Percentiles rank a stretch among this genome's conserved stretches.
phyloP scores from a whole-genome alignment of 2,888 invertebrate genomes.

The Nymphalis urticae region DNA sequence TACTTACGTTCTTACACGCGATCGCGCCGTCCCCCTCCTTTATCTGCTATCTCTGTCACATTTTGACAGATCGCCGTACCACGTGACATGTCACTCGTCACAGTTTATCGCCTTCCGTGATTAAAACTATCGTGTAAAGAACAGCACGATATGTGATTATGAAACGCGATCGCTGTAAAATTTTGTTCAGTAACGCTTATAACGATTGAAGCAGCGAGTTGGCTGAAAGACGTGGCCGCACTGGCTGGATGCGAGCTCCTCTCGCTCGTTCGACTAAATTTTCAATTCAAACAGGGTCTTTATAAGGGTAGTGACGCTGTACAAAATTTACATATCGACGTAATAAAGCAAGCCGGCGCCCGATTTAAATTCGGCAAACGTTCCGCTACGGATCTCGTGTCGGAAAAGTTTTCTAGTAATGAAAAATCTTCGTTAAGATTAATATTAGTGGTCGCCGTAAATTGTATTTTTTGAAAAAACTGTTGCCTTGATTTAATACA shows the following conservation, averaged over 20 bases:
- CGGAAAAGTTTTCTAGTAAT: slow-evolving; percentile 33
- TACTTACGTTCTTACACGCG: slow-evolving; percentile 55
- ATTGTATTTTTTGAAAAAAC: slow-evolving; percentile 1
- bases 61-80: slow-evolving; percentile 69
- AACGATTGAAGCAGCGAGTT: slow-evolving; percentile 64
- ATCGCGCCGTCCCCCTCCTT: slow-evolving; percentile 51
- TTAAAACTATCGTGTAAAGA: slow-evolving; percentile 1
- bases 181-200: slow-evolving; percentile 7
- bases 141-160: not conserved
- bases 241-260: slow-evolving; percentile 71
- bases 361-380: slow-evolving; percentile 73
- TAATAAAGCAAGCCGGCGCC: slow-evolving; percentile 78
- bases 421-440: slow-evolving; percentile 34
- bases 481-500: not conserved
- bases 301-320: slow-evolving; percentile 81
- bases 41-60: slow-evolving; percentile 56
- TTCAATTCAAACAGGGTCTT: slow-evolving; percentile 81
- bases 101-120: slow-evolving; percentile 41
- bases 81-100: slow-evolving; percentile 57
- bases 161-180: not conserved
- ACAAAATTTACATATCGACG: slow-evolving; percentile 81
- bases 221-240: slow-evolving; percentile 78
- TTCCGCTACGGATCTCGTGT: slow-evolving; percentile 37
- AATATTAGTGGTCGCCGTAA: slow-evolving; percentile 16
- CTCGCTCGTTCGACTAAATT: slow-evolving; percentile 78